Conservation (phyloP, 2,888 invertebrate species). For the Acleris laterana region DNA sequence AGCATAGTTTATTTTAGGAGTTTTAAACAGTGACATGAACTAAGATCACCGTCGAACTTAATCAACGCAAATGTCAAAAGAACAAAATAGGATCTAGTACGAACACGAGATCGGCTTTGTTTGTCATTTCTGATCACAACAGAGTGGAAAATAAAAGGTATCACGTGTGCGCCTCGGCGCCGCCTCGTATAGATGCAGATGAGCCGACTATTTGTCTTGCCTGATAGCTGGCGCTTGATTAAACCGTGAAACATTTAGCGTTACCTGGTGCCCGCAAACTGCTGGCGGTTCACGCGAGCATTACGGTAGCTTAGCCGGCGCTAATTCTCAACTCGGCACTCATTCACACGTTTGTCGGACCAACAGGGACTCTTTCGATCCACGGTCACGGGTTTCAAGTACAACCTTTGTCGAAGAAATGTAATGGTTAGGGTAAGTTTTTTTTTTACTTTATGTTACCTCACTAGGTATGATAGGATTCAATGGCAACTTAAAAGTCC, state of each 20-base stretch:
- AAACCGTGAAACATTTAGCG: conserved; percentile 81
- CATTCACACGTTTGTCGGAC: neutral
- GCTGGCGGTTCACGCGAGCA: conserved; percentile 22
- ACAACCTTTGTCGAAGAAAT: too few species aligned
- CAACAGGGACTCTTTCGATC: too few species aligned
- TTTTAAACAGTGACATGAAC: too few species aligned
- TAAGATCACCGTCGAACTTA: too few species aligned
- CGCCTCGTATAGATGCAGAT: conserved; percentile 83
- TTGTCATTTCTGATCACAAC: conserved; percentile 9
- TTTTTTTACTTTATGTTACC: too few species aligned
- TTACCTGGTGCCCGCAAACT: conserved; percentile 57
- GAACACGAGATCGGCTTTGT: neutral
- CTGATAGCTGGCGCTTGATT: conserved; percentile 81
- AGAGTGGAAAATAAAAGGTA: conserved; percentile 61
- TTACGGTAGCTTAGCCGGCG: conserved; percentile 2
- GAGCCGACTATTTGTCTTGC: conserved; percentile 83
- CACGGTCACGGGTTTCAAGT: too few species aligned
- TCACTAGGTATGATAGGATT: too few species aligned
- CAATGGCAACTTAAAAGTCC: too few species aligned
- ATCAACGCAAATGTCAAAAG: neutral
- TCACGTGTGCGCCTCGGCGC: conserved; percentile 67
- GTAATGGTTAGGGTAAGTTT: too few species aligned
- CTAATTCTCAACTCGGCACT: conserved; percentile 15
- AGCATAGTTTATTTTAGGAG: too few species aligned
- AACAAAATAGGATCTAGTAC: neutral